These are phyloP conservation scores for Panopea generosa DNA, from an alignment of 2,888 invertebrate species.

Conservation along the genomic window DNA sequence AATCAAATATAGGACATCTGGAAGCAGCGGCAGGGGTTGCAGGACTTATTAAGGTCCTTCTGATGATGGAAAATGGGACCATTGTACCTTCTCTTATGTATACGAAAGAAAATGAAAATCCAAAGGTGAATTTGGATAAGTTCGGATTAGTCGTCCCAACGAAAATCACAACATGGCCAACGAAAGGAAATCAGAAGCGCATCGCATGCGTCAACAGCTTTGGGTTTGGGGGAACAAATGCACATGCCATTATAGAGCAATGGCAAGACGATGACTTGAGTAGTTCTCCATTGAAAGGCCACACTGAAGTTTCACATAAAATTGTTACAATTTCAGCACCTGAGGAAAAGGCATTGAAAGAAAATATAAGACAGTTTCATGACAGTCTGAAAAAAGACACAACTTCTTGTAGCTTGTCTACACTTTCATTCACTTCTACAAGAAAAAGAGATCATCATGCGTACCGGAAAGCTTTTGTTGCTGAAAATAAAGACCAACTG, in stretches of 20 bases:
- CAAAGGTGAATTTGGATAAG: constrained; percentile 51
- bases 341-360: constrained; percentile 3
- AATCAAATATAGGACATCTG: constrained; percentile 73
- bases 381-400: neutral
- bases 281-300: too few relatives aligned
- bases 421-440: constrained; percentile 32
- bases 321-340: constrained; percentile 25
- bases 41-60: constrained; percentile 68
- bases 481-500: neutral
- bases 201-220: constrained; percentile 64
- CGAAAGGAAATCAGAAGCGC: neutral
- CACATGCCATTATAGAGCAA: constrained; percentile 58
- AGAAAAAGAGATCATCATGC: constrained; percentile 29
- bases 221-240: constrained; percentile 71
- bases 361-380: constrained; percentile 4
- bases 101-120: constrained; percentile 52
- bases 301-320: neutral
- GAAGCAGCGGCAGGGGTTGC: constrained; percentile 71
- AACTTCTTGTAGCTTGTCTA: neutral
- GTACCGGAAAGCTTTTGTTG: constrained; percentile 6
- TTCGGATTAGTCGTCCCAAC: constrained; percentile 58
- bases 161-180: constrained; percentile 34
- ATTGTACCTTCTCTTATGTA: constrained; percentile 69
- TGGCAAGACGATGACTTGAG: neutral
- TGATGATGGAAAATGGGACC: constrained; percentile 67